A percentile compares a stretch with the other conserved stretches of the same genome.
phyloP scores from a whole-genome alignment of 37 sponge, comb jelly and placozoan species.

The Petrosia ficiformis region DNA sequence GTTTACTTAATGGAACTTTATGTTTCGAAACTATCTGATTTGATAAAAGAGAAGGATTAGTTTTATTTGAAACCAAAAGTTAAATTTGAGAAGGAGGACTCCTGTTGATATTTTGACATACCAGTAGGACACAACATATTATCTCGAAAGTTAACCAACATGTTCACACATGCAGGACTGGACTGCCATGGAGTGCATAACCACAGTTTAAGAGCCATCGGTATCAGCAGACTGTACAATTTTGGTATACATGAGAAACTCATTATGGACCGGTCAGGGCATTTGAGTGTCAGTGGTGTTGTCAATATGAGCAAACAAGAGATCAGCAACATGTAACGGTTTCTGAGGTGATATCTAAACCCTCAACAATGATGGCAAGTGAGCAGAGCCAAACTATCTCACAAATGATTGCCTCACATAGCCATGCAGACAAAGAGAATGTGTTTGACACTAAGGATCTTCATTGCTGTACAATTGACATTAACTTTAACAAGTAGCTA shows the following conservation, averaged over 20 bases:
- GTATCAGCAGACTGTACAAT: background rate
- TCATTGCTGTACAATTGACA: no score
- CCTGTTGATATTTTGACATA: background rate
- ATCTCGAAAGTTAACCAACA: background rate
- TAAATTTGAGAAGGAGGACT: background rate
- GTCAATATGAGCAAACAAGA: no score
- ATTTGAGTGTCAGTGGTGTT: no score
- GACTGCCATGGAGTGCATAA: background rate
- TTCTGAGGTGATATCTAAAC: background rate
- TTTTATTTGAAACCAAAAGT: background rate
- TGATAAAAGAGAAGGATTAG: background rate
- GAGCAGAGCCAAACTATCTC: no score
- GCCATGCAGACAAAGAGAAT: no score
- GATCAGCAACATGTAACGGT: no score
- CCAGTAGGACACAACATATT: background rate
- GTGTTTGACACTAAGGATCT: no score
- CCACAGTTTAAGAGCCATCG: background rate
- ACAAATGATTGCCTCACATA: no score
- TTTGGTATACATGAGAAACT: background rate
- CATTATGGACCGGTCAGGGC: background rate
- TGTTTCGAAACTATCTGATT: background rate
- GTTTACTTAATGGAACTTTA: no score
- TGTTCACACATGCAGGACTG: background rate
- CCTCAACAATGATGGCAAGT: background rate
- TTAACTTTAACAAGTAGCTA: no score